These are phyloP conservation scores for Papilio polytes DNA, from an alignment of 1,140 invertebrate species.

Conservation along the genomic window DNA sequence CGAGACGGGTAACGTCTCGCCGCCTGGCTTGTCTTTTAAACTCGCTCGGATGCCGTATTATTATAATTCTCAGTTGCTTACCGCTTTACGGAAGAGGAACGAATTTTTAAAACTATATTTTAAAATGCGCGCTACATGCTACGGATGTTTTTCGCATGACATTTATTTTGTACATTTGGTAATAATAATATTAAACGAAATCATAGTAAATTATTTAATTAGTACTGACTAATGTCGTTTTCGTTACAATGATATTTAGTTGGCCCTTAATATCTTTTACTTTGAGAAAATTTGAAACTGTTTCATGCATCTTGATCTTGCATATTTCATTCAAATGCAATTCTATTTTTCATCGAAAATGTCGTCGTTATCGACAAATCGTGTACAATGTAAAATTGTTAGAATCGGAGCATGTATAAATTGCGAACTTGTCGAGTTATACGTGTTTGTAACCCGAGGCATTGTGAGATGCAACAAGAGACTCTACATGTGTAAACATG, in stretches of 20 bases:
- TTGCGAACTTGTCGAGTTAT: conserved; percentile 46
- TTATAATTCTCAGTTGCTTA: conserved; percentile 39
- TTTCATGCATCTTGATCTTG: conserved; percentile 45
- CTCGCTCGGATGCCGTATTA: conserved; percentile 27
- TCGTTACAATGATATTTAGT: background rate
- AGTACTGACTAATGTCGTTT: no score
- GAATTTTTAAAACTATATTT: conserved; percentile 18
- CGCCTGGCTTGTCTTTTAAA: conserved; percentile 37
- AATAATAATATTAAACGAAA: no score
- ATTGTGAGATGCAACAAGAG: conserved; percentile 54
- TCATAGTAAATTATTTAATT: no score
- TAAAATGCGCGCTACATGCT: conserved; percentile 37
- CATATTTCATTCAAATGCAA: conserved; percentile 35
- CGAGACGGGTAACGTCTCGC: conserved; percentile 51
- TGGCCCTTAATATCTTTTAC: background rate
- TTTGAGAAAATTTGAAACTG: background rate
- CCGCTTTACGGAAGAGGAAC: conserved; percentile 1
- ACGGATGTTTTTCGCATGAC: conserved; percentile 12
- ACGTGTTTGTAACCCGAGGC: conserved; percentile 46
- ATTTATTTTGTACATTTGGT: background rate
- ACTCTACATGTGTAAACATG: conserved; percentile 60
- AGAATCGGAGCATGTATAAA: conserved; percentile 49
- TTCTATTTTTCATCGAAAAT: conserved; percentile 46
- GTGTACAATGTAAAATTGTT: conserved; percentile 39
- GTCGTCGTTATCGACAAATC: conserved; percentile 43